Evolutionary conservation across 1,140 invertebrate genomes (phyloP).

Genomic region (Hypothenemus hampei): DNA sequence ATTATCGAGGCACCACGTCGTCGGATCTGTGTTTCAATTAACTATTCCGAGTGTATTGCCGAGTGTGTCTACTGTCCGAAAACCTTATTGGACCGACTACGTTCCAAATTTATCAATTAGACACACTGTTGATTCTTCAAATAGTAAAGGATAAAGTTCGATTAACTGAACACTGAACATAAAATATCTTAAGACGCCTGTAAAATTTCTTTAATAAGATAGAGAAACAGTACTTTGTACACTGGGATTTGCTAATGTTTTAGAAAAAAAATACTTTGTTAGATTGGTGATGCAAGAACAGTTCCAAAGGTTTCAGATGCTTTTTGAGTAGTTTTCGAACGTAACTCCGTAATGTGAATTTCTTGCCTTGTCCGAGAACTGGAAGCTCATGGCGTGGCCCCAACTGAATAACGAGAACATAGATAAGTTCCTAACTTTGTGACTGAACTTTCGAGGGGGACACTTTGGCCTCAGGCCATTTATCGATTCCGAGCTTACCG

Average conservation of each 20-base stretch:
- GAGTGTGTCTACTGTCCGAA: conserved; percentile 9
- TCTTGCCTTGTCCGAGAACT: conserved; percentile 13
- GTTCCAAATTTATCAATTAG: neutral
- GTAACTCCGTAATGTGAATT: conserved; percentile 12
- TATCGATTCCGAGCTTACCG: conserved; percentile 11
- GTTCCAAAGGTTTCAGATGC: too few species aligned
- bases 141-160: neutral
- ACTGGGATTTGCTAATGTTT: too few species aligned
- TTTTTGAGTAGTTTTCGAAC: too few species aligned
- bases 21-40: conserved; percentile 21
- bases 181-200: too few species aligned
- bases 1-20: conserved; percentile 19
- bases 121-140: neutral
- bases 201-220: too few species aligned
- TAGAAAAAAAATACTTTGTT: too few species aligned
- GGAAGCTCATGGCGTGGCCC: conserved; percentile 20
- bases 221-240: too few species aligned
- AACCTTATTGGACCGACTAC: conserved; percentile 1
- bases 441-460: conserved; percentile 15
- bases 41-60: conserved; percentile 16
- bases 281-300: too few species aligned
- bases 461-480: conserved; percentile 20
- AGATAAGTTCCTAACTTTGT: conserved; percentile 22
- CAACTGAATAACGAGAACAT: conserved; percentile 11
- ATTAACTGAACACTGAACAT: neutral